Conservation (phyloP, 2,113 vertebrate species). For the Motacilla alba region DNA sequence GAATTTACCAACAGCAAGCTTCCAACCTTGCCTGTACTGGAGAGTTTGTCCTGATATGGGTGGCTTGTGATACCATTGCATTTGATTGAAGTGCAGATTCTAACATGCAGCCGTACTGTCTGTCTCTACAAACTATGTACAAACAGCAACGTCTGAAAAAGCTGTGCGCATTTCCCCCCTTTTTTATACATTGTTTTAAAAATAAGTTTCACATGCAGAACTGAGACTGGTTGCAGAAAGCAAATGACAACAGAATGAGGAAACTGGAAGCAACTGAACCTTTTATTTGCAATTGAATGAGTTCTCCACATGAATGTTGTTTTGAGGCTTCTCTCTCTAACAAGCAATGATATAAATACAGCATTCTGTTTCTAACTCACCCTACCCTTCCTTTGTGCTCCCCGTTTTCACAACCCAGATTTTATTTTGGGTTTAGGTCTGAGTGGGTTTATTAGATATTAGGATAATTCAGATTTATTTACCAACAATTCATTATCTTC, state of each 20-base stretch:
- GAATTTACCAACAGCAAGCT: background rate
- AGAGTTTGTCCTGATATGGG: background rate
- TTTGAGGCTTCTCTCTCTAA: background rate
- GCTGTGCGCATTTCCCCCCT: background rate
- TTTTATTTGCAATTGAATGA: background rate
- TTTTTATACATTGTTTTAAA: background rate
- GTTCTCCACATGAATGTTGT: background rate
- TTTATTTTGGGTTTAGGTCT: background rate
- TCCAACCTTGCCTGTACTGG: background rate
- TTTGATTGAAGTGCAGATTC: background rate
- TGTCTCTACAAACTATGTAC: background rate
- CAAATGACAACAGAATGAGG: background rate
- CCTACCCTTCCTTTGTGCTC: background rate
- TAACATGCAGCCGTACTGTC: background rate
- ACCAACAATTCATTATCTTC: background rate
- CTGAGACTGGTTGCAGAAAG: background rate
- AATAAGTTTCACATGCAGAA: background rate
- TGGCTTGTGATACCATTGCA: background rate
- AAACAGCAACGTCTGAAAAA: background rate
- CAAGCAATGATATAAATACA: background rate
- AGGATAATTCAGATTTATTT: background rate
- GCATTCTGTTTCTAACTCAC: background rate
- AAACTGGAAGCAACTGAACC: constrained; percentile 17
- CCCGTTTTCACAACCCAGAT: rapidly evolving
- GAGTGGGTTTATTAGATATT: background rate